Base-by-base conservation (phyloP, 2,797 vertebrate species). In the Neosilurus mollespiculum region DNA sequence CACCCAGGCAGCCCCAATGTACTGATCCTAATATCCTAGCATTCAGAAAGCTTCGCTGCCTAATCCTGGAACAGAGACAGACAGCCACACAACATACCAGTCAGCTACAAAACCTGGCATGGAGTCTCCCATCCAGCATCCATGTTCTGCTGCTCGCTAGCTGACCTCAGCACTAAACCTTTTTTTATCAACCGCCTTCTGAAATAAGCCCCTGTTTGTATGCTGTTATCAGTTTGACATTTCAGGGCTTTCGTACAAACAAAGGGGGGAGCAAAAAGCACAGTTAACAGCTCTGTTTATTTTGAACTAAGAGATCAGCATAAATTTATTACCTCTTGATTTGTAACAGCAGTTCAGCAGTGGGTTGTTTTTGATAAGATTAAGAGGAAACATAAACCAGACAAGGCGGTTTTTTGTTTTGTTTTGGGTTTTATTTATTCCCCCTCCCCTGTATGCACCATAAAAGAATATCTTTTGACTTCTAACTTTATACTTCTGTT, bases 1-100 rank as follows among this genome's bases (percentile, higher is more conserved):
- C 97, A 96, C 97, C 96, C 96, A 93, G 94, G 95, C 96, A 94
- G 96, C 87, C 91, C 94, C 94, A 90, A 78, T 88, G 86, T 87
- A 94, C 94, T 91, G 92, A 92, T 93, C 91, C 92, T 96, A 95
- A 95, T 96, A 95, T 95, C 93, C 93, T 90, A 91, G 89, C 93
- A 92, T 95, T 94, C 91, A 86, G 87, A 85, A 87, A 90, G 85
- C 93, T 92, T 92, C 93, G 87, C 89, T 88, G 72, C 89, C 91
- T 96, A 95, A 96, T 96, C 96, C 95, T 91, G 88, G 90, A 88
- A 93, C 95, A 94, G 94, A 92, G 94, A 90, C 85, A 88, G 89
- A 87, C 87, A 43, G 77, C 81, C 90, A 89, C 88, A 90, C 92
- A 94, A 92, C 93, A 93, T 88, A 88, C 91, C 89, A 62, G 88